phyloP scores from a whole-genome alignment of 2,797 vertebrate species.

The Rhincodon typus region DNA sequence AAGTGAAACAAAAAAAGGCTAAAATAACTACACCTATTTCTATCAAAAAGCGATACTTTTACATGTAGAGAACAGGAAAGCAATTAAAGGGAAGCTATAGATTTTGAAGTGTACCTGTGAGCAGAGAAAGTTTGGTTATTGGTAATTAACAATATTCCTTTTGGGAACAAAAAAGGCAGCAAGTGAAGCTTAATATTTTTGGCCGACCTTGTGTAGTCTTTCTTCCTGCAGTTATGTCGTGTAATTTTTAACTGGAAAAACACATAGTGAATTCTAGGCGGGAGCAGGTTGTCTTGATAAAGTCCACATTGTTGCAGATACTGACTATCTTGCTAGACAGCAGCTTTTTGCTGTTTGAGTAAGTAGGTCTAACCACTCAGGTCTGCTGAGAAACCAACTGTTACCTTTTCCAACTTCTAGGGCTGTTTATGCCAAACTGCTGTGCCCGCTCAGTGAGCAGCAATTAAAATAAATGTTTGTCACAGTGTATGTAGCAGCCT shows the following conservation, averaged over 20 bases:
- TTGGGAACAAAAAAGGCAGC: background rate
- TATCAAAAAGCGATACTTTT: background rate
- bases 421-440: too few relatives aligned
- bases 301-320: background rate
- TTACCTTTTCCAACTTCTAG: background rate
- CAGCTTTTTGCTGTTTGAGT: background rate
- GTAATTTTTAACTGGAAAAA: constrained; percentile 16
- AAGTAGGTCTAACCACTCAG: background rate
- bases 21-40: constrained; percentile 10
- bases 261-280: background rate
- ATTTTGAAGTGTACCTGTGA: background rate
- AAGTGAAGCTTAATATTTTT: constrained; percentile 7
- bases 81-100: background rate
- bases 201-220: background rate
- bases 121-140: background rate
- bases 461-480: background rate
- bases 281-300: constrained; percentile 18
- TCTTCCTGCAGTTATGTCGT: background rate
- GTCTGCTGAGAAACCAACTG: background rate
- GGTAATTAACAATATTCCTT: constrained; percentile 27
- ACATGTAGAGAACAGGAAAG: background rate
- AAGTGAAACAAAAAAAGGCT: background rate
- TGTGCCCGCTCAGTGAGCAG: background rate
- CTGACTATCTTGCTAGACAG: background rate
- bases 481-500: background rate